Conservation (phyloP, 2,888 invertebrate species). For the Toxonevra muliebris region DNA sequence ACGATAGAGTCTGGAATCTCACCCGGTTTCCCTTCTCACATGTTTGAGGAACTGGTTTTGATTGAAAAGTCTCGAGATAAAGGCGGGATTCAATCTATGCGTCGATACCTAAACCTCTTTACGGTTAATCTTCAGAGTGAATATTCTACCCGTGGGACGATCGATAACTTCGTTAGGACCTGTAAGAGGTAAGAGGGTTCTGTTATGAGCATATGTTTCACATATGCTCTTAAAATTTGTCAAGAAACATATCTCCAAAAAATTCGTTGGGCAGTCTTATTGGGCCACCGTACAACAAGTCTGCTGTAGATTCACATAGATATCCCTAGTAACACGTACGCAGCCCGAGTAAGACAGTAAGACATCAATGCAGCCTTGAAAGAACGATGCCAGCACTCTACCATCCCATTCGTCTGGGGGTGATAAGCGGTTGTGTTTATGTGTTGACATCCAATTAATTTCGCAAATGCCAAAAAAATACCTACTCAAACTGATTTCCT, state of each 20-base stretch:
- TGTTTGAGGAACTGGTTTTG: too few relatives aligned
- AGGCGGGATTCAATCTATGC: not conserved
- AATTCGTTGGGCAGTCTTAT: slow-evolving; percentile 46
- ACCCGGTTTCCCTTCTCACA: too few relatives aligned
- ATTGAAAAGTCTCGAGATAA: too few relatives aligned
- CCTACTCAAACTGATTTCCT: slow-evolving; percentile 35
- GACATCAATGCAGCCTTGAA: slow-evolving; percentile 58
- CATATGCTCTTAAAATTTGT: slow-evolving; percentile 32
- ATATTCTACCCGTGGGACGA: slow-evolving; percentile 18
- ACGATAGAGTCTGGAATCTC: too few relatives aligned
- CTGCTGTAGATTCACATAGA: slow-evolving; percentile 47
- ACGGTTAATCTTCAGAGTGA: too few relatives aligned
- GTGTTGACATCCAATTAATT: slow-evolving; percentile 27
- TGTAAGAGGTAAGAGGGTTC: slow-evolving; percentile 40
- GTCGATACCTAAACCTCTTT: not conserved
- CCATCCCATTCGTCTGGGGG: slow-evolving; percentile 28
- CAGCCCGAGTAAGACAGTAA: slow-evolving; percentile 36
- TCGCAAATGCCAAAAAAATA: slow-evolving; percentile 23
- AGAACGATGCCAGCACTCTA: slow-evolving; percentile 59
- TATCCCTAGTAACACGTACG: slow-evolving; percentile 49
- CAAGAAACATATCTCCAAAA: slow-evolving; percentile 37
- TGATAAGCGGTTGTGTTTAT: slow-evolving; percentile 30
- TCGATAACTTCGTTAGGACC: slow-evolving; percentile 42
- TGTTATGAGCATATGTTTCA: not conserved
- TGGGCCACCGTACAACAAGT: slow-evolving; percentile 51